Percentiles rank a stretch among this genome's conserved stretches.
Conservation (phyloP, 2,113 vertebrate genomes). For the Ictalurus punctatus region DNA sequence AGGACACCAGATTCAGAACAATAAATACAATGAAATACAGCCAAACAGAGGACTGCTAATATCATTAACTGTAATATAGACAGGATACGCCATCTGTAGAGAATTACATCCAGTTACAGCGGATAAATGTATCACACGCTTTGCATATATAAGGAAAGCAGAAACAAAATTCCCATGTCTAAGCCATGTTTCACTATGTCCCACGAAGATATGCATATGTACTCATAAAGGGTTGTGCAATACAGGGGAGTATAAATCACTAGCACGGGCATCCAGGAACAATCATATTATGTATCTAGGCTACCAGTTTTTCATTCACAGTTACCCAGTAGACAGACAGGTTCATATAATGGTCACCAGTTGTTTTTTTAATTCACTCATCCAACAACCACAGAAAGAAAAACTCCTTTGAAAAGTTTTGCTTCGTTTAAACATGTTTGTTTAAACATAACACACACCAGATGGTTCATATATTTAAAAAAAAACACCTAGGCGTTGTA, state of each 20-base stretch:
- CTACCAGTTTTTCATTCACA: neutral
- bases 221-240: neutral
- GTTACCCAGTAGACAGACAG: neutral
- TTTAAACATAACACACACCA: neutral
- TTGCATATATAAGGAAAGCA: constrained; percentile 2
- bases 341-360: neutral
- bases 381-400: neutral
- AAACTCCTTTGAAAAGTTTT: neutral
- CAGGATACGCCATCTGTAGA: neutral
- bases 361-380: neutral
- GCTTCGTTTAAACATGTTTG: neutral
- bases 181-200: neutral
- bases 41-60: constrained; percentile 11
- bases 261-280: neutral
- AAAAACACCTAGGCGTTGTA: neutral
- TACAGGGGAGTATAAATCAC: neutral
- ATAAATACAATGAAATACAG: neutral
- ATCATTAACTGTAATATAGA: neutral
- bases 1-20: neutral
- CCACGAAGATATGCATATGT: neutral
- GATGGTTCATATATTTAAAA: neutral
- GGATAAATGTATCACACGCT: neutral
- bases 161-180: neutral
- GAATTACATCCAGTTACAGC: neutral
- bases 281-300: neutral